Evolutionary conservation across 2,888 invertebrate genomes (phyloP).

Genomic region (Drosophila robusta): DNA sequence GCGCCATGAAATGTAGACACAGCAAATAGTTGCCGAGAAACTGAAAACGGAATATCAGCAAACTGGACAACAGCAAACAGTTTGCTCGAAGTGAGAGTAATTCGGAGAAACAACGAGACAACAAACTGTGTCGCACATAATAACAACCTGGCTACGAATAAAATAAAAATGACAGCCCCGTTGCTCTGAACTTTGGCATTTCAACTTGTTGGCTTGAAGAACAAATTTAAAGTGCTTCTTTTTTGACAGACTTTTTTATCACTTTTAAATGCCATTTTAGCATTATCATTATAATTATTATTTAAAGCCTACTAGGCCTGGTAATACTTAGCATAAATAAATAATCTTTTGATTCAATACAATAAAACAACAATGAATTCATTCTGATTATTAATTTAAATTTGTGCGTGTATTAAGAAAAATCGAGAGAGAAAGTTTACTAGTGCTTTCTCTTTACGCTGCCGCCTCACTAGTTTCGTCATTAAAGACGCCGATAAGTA

Average conservation of each 20-base stretch:
- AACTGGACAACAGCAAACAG: constrained; percentile 31
- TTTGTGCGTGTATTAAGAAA: neutral
- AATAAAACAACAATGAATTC: no score
- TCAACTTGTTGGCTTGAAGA: neutral
- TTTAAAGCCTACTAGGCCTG: no score
- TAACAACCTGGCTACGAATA: neutral
- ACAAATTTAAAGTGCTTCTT: neutral
- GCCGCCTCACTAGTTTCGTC: neutral
- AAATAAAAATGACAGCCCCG: neutral
- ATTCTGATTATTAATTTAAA: no score
- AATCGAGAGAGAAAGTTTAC: neutral
- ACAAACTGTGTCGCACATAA: neutral
- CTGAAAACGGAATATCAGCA: constrained; percentile 25
- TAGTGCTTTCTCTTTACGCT: neutral
- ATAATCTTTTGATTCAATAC: no score
- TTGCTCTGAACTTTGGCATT: neutral
- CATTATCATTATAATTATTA: no score
- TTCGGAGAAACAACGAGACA: constrained; percentile 6
- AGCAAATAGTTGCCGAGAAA: constrained; percentile 33
- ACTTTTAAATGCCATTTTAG: neutral
- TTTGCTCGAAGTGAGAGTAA: constrained; percentile 28
- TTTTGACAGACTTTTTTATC: neutral
- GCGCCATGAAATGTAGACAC: constrained; percentile 18
- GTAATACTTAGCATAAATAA: no score
- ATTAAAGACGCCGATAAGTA: constrained; percentile 9